Evolutionary conservation across 2,888 invertebrate species (phyloP), one percentile per base, ranked within the genome.

Genomic region (Noctua fimbriata): DNA sequence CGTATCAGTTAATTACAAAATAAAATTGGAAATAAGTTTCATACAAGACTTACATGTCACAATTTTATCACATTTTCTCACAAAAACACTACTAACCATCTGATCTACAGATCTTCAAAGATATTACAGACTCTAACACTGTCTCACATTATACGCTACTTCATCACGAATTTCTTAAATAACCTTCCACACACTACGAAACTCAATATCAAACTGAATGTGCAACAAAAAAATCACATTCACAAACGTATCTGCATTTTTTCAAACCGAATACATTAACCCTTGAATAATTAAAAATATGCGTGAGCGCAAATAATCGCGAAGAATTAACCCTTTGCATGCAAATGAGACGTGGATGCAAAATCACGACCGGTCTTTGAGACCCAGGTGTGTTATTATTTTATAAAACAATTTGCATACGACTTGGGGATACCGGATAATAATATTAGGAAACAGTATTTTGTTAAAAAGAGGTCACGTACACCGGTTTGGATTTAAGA

Each of bases 231-330:
- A 92, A 93, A 94, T 94, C 93, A 91, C 90, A 92, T 92, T 91
- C 92, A 78, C 91, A 92, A 92, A 92, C 93, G 91, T 90, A 91
- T 94, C 92, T 92, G 92, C 82, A 83, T 92, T 93, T 94, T 93
- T 89, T 91, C 92, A 93, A 93, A 92, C 88, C 89, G 96, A 94
- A 96, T 95, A 96, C 91, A 95, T 96, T 96, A 95, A 96, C 96
- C 97, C 97, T 95, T 96, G 96, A 95, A 97, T 96, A 97, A 97
- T 97, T 97, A 97, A 96, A 96, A 96, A 96, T 96, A 96, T 95
- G 95, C 96, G 96, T 95, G 96, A 94, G 95, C 93, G 92, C 94
- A 95, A 95, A 96, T 95, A 96, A 94, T 95, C 95, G 94, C 93
- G 93, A 95, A 94, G 96, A 95, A 92, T 96, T 96, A 96, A 96